Percentiles rank a stretch among this genome's conserved stretches.
Conservation (phyloP, 2,888 invertebrate species). For the Apantesis nais region DNA sequence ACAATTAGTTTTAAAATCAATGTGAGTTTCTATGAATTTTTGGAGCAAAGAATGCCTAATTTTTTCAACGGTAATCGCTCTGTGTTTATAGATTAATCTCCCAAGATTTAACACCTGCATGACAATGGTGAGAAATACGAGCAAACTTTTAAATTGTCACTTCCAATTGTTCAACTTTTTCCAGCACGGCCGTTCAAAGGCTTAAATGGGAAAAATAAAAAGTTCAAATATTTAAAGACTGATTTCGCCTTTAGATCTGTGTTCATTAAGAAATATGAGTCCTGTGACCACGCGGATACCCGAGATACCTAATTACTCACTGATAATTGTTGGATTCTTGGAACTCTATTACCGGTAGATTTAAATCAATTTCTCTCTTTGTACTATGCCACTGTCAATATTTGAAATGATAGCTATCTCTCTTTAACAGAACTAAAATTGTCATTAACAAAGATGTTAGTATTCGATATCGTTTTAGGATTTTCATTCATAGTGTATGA, state of each 20-base stretch:
- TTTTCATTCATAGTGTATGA: too few species aligned
- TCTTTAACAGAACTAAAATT: not conserved
- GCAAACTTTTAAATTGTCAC: too few species aligned
- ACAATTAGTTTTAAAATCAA: not conserved
- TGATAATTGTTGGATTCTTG: conserved; percentile 59
- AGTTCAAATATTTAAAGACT: conserved; percentile 4
- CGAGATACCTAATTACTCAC: conserved; percentile 57
- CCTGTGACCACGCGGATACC: conserved; percentile 38
- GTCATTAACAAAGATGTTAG: not conserved
- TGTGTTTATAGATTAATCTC: too few species aligned
- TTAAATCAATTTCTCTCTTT: conserved; percentile 38
- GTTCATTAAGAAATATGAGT: conserved; percentile 43
- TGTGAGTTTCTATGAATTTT: not conserved
- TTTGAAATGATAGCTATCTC: conserved; percentile 14
- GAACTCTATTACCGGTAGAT: conserved; percentile 44
- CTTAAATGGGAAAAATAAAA: not conserved
- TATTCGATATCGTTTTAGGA: too few species aligned
- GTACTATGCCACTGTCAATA: conserved; percentile 29
- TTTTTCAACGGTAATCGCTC: not conserved
- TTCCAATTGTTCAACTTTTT: too few species aligned
- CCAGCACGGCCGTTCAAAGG: not conserved
- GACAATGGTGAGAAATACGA: too few species aligned
- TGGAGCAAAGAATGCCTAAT: not conserved
- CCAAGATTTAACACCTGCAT: too few species aligned
- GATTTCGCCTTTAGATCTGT: conserved; percentile 49